A percentile compares a stretch with the other conserved stretches of the same genome.
Conservation (phyloP, 2,113 vertebrate genomes). For the Tetraodon nigroviridis region DNA sequence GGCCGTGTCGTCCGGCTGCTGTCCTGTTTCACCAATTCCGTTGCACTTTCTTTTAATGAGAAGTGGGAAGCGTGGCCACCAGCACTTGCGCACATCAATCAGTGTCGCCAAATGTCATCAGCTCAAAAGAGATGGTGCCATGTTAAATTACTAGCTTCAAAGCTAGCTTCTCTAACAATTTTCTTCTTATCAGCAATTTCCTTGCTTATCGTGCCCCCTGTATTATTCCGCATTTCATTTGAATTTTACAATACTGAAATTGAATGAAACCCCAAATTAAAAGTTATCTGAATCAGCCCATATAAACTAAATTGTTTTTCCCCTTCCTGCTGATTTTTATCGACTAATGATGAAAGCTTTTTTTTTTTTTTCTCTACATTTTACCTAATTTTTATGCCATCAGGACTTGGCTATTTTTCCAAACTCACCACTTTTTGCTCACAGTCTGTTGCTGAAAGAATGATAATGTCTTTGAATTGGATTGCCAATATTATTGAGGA, state of each 20-base stretch:
- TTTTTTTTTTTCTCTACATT: too few relatives aligned
- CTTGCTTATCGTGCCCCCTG: constrained; percentile 52
- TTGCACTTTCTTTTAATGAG: constrained; percentile 24
- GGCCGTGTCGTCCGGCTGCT: constrained; percentile 24
- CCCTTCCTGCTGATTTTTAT: constrained; percentile 30
- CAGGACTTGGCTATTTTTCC: constrained; percentile 21
- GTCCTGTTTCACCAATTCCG: constrained; percentile 18
- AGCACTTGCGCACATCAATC: constrained; percentile 41
- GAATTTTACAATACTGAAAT: constrained; percentile 43
- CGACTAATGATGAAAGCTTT: constrained; percentile 22
- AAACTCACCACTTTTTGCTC: not conserved
- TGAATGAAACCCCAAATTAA: constrained; percentile 42
- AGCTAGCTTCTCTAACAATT: constrained; percentile 62
- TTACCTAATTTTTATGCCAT: constrained; percentile 33
- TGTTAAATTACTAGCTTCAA: constrained; percentile 39
- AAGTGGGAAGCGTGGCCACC: constrained; percentile 1
- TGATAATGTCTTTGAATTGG: not conserved
- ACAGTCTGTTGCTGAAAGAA: not conserved
- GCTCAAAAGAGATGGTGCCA: constrained; percentile 7
- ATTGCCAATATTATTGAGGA: not conserved
- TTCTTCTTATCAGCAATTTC: constrained; percentile 64
- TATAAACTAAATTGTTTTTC: constrained; percentile 39
- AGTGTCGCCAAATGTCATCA: constrained; percentile 1
- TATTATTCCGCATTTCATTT: constrained; percentile 49
- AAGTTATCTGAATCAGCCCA: constrained; percentile 39